Evolutionary conservation across 2,888 invertebrate genomes (phyloP).

Genomic region (Callimorpha dominula): DNA sequence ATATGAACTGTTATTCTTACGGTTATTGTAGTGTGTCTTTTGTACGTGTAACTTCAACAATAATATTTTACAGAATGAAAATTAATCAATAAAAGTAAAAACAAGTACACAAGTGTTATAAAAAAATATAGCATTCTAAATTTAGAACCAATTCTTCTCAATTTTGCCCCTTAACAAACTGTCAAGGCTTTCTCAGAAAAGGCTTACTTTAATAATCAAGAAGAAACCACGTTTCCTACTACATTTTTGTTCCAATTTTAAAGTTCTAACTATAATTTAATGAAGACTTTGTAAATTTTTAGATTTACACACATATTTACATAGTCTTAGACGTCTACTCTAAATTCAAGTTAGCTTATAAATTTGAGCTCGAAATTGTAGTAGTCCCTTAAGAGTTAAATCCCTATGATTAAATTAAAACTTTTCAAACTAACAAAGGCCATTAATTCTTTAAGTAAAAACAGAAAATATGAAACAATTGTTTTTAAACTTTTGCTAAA

Average conservation of each 20-base stretch:
- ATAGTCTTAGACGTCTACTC: conserved; percentile 6
- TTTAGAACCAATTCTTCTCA: too few relatives aligned
- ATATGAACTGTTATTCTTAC: too few relatives aligned
- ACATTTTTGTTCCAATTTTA: too few relatives aligned
- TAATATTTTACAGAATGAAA: too few relatives aligned
- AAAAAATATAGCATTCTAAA: too few relatives aligned
- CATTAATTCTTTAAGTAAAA: not conserved
- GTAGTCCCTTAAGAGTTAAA: conserved; percentile 30
- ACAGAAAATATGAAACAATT: not conserved
- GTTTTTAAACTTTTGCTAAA: not conserved
- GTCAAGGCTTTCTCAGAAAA: not conserved
- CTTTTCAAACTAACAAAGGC: conserved; percentile 23
- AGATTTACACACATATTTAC: conserved; percentile 3
- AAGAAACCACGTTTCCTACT: not conserved
- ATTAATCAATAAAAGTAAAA: too few relatives aligned
- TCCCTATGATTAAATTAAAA: conserved; percentile 20
- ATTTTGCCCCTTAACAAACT: too few relatives aligned
- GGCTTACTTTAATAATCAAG: not conserved
- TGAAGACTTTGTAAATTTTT: not conserved
- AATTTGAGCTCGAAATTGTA: not conserved
- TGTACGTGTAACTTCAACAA: too few relatives aligned
- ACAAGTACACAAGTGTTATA: too few relatives aligned
- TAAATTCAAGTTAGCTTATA: conserved; percentile 3
- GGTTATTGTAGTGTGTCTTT: too few relatives aligned
- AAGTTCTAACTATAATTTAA: not conserved